Evolutionary conservation across 2,888 invertebrate species (phyloP).

Genomic region (Calameuta filiformis): DNA sequence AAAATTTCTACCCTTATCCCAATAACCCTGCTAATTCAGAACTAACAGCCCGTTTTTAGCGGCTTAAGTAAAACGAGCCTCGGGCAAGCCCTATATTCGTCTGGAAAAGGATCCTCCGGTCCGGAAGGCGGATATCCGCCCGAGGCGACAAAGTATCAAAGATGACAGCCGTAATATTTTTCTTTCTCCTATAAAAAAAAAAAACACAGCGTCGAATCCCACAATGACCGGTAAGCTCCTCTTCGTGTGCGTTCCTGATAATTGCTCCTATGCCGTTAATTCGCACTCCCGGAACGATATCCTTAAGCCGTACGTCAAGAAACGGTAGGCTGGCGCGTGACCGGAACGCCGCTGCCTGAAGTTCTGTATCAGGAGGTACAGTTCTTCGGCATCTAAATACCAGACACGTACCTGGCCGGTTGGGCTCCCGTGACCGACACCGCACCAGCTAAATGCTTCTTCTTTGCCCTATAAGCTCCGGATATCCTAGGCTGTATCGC

Average conservation of each 20-base stretch:
- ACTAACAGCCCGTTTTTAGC: background rate
- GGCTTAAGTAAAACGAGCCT: background rate
- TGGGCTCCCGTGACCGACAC: background rate
- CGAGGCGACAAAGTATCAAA: background rate
- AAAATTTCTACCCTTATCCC: background rate
- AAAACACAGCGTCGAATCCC: background rate
- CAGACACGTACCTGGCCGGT: background rate
- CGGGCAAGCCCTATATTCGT: background rate
- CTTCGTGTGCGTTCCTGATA: background rate
- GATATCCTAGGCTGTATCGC: background rate
- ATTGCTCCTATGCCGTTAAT: background rate
- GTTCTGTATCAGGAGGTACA: background rate
- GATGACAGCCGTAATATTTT: background rate
- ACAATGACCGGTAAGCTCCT: background rate
- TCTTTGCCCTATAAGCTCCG: background rate
- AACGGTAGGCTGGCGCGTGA: conserved; percentile 32
- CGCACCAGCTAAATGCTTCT: background rate
- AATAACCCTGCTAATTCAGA: background rate
- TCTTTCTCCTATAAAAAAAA: too few species aligned
- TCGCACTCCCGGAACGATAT: background rate
- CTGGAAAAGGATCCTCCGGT: background rate
- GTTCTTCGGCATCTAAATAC: background rate
- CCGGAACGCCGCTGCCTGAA: conserved; percentile 43
- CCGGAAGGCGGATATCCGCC: background rate
- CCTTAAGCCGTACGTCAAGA: background rate